Base-by-base conservation (phyloP, 2,797 vertebrate genomes). In the Gorsachius magnificus region DNA sequence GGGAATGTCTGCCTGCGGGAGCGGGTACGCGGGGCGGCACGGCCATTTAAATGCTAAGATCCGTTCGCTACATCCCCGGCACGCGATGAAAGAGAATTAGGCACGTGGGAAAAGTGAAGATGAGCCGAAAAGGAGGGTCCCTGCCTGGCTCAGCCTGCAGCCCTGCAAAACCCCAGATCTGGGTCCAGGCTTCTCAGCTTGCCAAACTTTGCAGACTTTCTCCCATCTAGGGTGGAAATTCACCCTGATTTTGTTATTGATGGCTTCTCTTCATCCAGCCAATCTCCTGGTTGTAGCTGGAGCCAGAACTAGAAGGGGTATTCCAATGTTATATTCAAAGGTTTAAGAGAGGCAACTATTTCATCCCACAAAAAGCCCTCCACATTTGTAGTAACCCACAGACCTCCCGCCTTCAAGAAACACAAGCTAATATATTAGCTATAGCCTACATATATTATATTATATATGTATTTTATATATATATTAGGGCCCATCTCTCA, bases 1-100 rank as follows among this genome's bases (percentile, higher is more conserved):
- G 79, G 48, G 57, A 95, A 75, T 17, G 24, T 87, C 50, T 29
- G 89, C 87, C 92, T 57, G 38, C n/a, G 58, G 91, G 95, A 97
- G 74, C 1, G 8, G 87, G 56, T 71, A 70, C 5, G 17, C 20
- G 6, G 76, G 58, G 68, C 12, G 33, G 66, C 69, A 51, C 1
- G 41, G 9, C 57, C 69, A 18, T 87, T 83, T 83, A 70, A 89
- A 95, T 83, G 81, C 81, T 87, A 65, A 93, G 50, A 95, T 45
- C 87, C 71, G 29, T 71, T 81, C 10, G 7, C 71, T 93, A 25
- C 19, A 31, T 64, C 84, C 80, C 56, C 57, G 29, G 6, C 48
- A 85, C 14, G 9, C 2, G 25, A 50, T 36, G 69, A 66, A 89
- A 87, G 38, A 25, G 82, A 93, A 72, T 35, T 38, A 8, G 9